Evolutionary conservation across 2,888 invertebrate genomes (phyloP).

Genomic region (Drosophila setosimentum): DNA sequence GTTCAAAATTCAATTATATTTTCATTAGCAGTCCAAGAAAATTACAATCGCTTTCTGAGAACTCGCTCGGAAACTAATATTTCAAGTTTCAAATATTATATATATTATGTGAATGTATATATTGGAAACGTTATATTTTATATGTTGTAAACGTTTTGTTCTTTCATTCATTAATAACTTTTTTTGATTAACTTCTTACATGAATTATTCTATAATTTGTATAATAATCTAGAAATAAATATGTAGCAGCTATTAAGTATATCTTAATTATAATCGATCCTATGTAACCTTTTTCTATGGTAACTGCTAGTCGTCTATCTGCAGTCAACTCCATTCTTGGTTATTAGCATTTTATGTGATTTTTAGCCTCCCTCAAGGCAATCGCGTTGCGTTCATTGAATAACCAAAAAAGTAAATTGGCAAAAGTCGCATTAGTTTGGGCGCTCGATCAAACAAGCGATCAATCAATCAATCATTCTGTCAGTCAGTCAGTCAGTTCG

Average conservation of each 20-base stretch:
- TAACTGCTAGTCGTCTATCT: not conserved
- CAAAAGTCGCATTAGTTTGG: constrained; percentile 56
- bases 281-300: not conserved
- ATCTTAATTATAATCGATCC: too few species aligned
- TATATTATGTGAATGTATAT: too few species aligned
- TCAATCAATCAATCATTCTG: constrained; percentile 48
- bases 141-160: too few species aligned
- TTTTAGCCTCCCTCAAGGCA: constrained; percentile 42
- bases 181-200: not conserved
- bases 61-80: too few species aligned
- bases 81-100: too few species aligned
- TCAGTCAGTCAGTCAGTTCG: constrained; percentile 24
- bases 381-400: constrained; percentile 52
- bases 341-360: not conserved
- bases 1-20: not conserved
- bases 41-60: too few species aligned
- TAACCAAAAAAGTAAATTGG: constrained; percentile 41
- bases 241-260: not conserved
- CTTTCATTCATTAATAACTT: too few species aligned
- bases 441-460: constrained; percentile 41
- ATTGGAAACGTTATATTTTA: too few species aligned
- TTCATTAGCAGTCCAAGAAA: not conserved
- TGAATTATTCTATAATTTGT: not conserved
- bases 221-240: not conserved
- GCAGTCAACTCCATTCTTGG: not conserved